These are phyloP conservation scores for Lithophane semibrunnea DNA, from an alignment of 2,888 invertebrate species.

Conservation along the genomic window DNA sequence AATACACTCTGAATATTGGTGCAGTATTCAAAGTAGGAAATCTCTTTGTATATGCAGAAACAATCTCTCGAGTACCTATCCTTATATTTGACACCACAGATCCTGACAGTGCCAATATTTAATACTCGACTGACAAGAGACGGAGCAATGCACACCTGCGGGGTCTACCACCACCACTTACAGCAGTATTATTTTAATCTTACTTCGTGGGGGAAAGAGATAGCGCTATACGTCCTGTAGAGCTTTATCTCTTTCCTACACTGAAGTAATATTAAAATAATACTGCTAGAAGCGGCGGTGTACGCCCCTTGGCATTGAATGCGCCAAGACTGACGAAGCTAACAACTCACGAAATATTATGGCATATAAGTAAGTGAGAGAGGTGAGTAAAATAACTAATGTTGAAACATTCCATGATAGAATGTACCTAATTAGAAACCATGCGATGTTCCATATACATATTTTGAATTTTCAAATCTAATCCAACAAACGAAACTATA, in stretches of 20 bases:
- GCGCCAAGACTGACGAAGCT: neutral
- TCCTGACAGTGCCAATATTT: neutral
- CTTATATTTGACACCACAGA: conserved; percentile 26
- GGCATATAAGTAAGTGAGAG: too few relatives aligned
- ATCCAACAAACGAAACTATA: neutral
- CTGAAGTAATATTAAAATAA: too few relatives aligned
- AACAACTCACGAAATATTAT: neutral
- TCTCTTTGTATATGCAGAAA: conserved; percentile 25
- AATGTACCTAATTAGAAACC: too few relatives aligned
- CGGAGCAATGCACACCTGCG: neutral
- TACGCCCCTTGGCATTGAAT: neutral
- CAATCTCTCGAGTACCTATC: conserved; percentile 5
- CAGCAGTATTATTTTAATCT: too few relatives aligned
- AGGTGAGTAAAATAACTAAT: neutral
- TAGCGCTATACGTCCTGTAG: too few relatives aligned
- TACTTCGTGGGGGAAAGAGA: too few relatives aligned
- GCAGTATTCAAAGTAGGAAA: conserved; percentile 19
- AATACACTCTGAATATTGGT: conserved; percentile 1
- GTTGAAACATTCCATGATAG: neutral
- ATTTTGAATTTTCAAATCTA: neutral
- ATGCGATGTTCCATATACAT: neutral
- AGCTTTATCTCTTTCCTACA: too few relatives aligned
- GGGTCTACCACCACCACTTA: too few relatives aligned
- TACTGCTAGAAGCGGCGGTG: too few relatives aligned
- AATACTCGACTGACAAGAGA: conserved; percentile 22